Evolutionary conservation across 2,797 vertebrate genomes (phyloP).

Genomic region (Danio kyathit): DNA sequence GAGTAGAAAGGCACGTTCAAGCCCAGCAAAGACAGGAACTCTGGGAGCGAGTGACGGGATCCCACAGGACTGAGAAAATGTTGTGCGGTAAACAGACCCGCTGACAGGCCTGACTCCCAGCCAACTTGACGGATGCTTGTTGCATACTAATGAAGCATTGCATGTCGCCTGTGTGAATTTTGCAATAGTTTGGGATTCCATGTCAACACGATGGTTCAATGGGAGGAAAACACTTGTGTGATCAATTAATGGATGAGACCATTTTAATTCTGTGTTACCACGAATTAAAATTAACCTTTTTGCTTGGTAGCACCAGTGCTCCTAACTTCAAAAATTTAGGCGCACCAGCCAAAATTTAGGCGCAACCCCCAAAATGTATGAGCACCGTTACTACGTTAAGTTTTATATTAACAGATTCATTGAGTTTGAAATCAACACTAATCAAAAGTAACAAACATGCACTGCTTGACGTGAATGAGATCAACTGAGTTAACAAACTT

Average conservation of each 20-base stretch:
- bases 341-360: too few relatives aligned
- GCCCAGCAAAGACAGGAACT: background rate
- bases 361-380: too few relatives aligned
- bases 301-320: too few relatives aligned
- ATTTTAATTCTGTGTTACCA: background rate
- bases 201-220: background rate
- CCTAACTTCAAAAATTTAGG: too few relatives aligned
- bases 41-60: constrained; percentile 2
- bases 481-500: too few relatives aligned
- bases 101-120: constrained; percentile 12
- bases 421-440: too few relatives aligned
- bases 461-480: too few relatives aligned
- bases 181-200: background rate
- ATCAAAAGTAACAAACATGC: too few relatives aligned
- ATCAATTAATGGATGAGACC: background rate
- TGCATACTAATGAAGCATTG: constrained; percentile 14
- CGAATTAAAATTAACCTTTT: too few relatives aligned
- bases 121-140: background rate
- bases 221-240: background rate
- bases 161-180: background rate
- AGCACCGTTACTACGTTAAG: too few relatives aligned
- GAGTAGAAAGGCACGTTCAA: background rate
- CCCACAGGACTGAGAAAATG: constrained; percentile 32
- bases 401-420: too few relatives aligned
- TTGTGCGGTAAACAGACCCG: constrained; percentile 30